phyloP scores from a whole-genome alignment of 2,888 invertebrate genomes.

The Uloborus plumipes region DNA sequence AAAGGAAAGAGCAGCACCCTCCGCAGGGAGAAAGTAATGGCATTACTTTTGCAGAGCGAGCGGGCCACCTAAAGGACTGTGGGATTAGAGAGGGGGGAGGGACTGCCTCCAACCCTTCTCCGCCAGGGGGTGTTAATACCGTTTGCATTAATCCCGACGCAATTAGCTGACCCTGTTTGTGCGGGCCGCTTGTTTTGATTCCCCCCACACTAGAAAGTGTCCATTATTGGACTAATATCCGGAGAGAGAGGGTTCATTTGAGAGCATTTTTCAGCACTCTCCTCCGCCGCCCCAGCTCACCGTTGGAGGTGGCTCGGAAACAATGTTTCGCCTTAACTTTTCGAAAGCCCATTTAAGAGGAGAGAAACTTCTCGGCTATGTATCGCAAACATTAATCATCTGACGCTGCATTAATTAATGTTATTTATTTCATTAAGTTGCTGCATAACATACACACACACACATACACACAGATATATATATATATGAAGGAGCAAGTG shows the following conservation, averaged over 20 bases:
- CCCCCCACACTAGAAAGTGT: conserved; percentile 27
- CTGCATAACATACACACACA: too few relatives aligned
- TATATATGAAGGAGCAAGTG: too few relatives aligned
- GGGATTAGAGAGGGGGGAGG: conserved; percentile 4
- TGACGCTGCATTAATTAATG: too few relatives aligned
- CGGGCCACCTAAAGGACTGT: conserved; percentile 32
- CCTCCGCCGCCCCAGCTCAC: too few relatives aligned
- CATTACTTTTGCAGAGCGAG: conserved; percentile 36
- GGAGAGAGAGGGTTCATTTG: conserved; percentile 38
- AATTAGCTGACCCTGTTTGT: conserved; percentile 62
- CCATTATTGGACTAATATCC: conserved; percentile 57
- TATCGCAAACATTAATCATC: too few relatives aligned
- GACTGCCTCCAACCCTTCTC: conserved; percentile 18
- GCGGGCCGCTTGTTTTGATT: conserved; percentile 55
- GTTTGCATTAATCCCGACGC: conserved; percentile 61
- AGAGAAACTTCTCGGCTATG: too few relatives aligned
- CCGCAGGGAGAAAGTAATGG: conserved; percentile 39
- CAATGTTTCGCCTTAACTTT: too few relatives aligned
- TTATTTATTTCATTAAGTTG: too few relatives aligned
- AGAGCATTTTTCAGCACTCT: not conserved
- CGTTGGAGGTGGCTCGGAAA: too few relatives aligned
- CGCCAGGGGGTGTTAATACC: conserved; percentile 51
- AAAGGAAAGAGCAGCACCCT: conserved; percentile 7
- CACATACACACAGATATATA: too few relatives aligned
- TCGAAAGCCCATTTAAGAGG: too few relatives aligned